Evolutionary conservation across 2,113 vertebrate genomes (phyloP).

Genomic region (Anseranas semipalmata): DNA sequence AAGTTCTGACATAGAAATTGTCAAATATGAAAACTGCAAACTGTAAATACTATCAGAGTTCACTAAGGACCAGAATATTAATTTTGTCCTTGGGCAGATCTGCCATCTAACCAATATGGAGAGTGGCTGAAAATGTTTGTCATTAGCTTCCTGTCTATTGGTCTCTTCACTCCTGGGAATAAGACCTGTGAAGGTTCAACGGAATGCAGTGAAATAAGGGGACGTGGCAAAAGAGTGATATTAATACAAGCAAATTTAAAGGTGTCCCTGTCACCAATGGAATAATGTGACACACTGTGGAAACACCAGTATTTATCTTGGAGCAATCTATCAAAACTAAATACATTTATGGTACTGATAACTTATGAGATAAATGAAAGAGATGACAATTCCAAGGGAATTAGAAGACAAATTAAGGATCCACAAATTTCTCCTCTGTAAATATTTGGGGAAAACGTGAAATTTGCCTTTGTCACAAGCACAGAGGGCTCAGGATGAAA

Average conservation of each 20-base stretch:
- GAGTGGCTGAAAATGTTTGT: neutral
- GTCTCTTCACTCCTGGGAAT: neutral
- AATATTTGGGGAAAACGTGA: neutral
- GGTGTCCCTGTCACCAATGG: neutral
- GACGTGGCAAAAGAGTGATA: neutral
- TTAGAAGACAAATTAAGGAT: neutral
- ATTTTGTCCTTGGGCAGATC: neutral
- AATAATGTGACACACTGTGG: neutral
- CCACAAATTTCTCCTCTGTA: neutral
- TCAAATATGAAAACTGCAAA: neutral
- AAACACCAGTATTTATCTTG: neutral
- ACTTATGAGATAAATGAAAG: neutral
- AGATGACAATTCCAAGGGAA: neutral
- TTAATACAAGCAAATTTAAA: neutral
- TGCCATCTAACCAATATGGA: neutral
- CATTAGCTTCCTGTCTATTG: neutral
- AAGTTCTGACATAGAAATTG: neutral
- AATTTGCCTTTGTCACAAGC: neutral
- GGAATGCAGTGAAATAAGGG: neutral
- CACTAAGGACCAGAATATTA: neutral
- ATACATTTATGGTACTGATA: neutral
- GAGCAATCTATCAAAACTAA: neutral
- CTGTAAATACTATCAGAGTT: neutral
- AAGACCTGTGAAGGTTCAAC: neutral
- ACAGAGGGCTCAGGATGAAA: neutral